phyloP scores from a whole-genome alignment of 23 tunicate species.

The Trididemnum miniatum region DNA sequence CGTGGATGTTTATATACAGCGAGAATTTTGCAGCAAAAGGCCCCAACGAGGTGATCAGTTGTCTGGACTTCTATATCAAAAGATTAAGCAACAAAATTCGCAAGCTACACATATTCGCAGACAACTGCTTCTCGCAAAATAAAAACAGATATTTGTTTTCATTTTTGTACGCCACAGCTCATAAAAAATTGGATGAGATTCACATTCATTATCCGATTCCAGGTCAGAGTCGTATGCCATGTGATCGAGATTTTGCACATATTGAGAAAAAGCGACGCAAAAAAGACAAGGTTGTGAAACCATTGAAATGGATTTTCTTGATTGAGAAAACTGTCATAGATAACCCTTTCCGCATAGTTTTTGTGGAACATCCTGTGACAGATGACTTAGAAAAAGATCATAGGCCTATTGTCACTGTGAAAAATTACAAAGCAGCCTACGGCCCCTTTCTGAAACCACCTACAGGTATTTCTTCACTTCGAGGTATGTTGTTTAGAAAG shows the following conservation, averaged over 20 bases:
- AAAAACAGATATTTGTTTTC: conserved; percentile 17
- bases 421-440: conserved; percentile 10
- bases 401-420: neutral
- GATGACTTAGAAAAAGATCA: conserved; percentile 16
- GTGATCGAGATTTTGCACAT: conserved; percentile 20
- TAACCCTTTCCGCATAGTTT: neutral
- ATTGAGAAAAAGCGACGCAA: conserved; percentile 27
- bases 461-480: conserved; percentile 16
- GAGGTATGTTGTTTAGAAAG: conserved; percentile 14
- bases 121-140: conserved; percentile 31
- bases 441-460: conserved; percentile 12
- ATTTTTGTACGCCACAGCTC: neutral
- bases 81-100: neutral
- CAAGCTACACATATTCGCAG: conserved; percentile 11
- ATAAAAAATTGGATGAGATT: conserved; percentile 19
- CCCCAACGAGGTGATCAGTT: conserved; percentile 19
- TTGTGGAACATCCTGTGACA: conserved; percentile 19
- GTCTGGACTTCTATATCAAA: conserved; percentile 14
- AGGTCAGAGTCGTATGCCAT: conserved; percentile 28
- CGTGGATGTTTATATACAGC: conserved; percentile 7
- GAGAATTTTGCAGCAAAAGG: conserved; percentile 30
- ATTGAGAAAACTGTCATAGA: neutral
- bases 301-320: conserved; percentile 11
- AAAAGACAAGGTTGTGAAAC: conserved; percentile 20
- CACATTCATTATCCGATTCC: conserved; percentile 15